Conservation (phyloP, 2,888 invertebrate species). For the Hydraecia micacea region DNA sequence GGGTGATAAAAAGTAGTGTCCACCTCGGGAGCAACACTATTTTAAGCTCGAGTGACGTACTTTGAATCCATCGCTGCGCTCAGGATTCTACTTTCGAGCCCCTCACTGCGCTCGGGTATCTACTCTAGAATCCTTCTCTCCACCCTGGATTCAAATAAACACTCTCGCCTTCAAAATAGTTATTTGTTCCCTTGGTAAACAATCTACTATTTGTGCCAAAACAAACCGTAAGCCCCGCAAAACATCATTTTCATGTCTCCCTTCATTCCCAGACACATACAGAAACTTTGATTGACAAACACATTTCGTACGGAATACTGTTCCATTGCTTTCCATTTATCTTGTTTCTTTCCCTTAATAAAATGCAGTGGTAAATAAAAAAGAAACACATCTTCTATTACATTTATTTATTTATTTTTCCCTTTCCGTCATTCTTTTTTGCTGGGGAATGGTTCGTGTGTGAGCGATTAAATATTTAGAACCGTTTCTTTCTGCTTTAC, state of each 20-base stretch:
- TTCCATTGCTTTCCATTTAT: conserved; percentile 62
- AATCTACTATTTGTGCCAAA: conserved; percentile 14
- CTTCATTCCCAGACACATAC: conserved; percentile 31
- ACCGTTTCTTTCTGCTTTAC: background rate
- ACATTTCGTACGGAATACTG: conserved; percentile 57
- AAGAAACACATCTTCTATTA: conserved; percentile 40
- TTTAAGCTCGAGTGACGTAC: too few relatives aligned
- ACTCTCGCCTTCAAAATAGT: too few relatives aligned
- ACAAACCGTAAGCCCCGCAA: conserved; percentile 14
- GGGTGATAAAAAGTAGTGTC: too few relatives aligned
- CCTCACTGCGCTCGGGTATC: too few relatives aligned
- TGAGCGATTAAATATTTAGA: conserved; percentile 45
- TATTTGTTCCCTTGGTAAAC: too few relatives aligned
- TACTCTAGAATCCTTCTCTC: too few relatives aligned
- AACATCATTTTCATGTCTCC: conserved; percentile 17
- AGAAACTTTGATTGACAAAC: conserved; percentile 66
- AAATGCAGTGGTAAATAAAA: conserved; percentile 68
- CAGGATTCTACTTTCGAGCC: too few relatives aligned
- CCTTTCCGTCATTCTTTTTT: conserved; percentile 30
- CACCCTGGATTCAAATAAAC: too few relatives aligned
- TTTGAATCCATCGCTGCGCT: too few relatives aligned
- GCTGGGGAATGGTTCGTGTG: conserved; percentile 14
- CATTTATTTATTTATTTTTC: conserved; percentile 54
- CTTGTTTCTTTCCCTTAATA: conserved; percentile 62
- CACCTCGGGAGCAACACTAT: too few relatives aligned